Percentiles rank a stretch among this genome's conserved stretches.
These are phyloP conservation scores for Folsomia manolachei DNA, from an alignment of 2,888 invertebrate species.

Conservation along the genomic window DNA sequence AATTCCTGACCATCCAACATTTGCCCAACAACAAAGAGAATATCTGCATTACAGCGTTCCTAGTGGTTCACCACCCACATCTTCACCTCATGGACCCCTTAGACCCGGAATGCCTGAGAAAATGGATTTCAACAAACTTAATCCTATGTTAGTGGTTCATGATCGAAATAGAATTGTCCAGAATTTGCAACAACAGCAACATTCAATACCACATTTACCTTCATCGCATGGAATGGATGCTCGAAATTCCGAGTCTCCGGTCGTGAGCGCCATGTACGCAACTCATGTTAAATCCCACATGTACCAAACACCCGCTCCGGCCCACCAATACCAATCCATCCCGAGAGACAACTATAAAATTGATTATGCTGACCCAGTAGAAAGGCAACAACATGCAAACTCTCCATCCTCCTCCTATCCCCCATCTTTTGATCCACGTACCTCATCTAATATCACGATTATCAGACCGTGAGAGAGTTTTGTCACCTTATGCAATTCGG, in stretches of 20 bases:
- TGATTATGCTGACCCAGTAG: slow-evolving; percentile 42
- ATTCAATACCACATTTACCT: slow-evolving; percentile 34
- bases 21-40: background rate
- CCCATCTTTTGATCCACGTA: slow-evolving; percentile 14
- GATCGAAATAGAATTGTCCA: background rate
- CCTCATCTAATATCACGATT: background rate
- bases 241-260: slow-evolving; percentile 62
- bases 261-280: slow-evolving; percentile 57
- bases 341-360: slow-evolving; percentile 38
- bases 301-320: slow-evolving; percentile 46
- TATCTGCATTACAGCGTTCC: background rate
- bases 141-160: background rate
- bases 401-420: slow-evolving; percentile 36
- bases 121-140: background rate
- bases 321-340: slow-evolving; percentile 32
- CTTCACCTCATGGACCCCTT: background rate
- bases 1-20: background rate
- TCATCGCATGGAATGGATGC: slow-evolving; percentile 46
- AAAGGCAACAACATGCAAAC: slow-evolving; percentile 28
- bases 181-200: background rate
- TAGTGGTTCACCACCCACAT: background rate
- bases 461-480: background rate
- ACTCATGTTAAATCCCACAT: background rate
- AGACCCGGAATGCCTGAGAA: background rate
- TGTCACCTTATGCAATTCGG: slow-evolving; percentile 21